Conservation (phyloP, 2,888 invertebrate species). For the Anagyrus pseudococci region DNA sequence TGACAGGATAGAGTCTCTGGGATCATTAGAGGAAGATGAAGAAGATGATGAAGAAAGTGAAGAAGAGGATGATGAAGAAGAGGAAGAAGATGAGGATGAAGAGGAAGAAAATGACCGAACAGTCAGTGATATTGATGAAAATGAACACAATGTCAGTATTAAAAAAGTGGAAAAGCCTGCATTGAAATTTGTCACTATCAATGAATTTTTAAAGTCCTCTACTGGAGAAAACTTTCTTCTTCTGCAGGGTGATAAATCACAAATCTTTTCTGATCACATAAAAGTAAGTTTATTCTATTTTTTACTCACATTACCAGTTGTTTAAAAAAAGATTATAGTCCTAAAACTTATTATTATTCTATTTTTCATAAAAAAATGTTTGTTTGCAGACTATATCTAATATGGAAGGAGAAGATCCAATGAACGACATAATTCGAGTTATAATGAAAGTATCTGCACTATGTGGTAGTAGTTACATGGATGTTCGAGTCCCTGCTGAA, state of each 20-base stretch:
- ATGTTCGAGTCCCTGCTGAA: conserved; percentile 62
- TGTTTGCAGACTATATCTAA: conserved; percentile 45
- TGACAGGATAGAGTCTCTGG: conserved; percentile 65
- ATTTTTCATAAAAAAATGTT: neutral
- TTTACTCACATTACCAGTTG: neutral
- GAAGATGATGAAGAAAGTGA: conserved; percentile 64
- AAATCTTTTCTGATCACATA: conserved; percentile 49
- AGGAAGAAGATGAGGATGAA: conserved; percentile 51
- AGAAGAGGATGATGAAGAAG: conserved; percentile 48
- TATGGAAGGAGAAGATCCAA: conserved; percentile 38
- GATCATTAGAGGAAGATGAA: conserved; percentile 71
- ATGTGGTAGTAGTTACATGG: conserved; percentile 65
- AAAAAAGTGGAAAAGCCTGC: conserved; percentile 40
- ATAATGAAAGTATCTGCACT: conserved; percentile 67
- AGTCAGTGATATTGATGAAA: conserved; percentile 43
- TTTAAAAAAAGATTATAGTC: conserved; percentile 5
- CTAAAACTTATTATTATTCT: neutral
- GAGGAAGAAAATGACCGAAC: conserved; percentile 40
- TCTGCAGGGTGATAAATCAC: conserved; percentile 58
- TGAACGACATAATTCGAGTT: conserved; percentile 60
- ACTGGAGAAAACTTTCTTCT: conserved; percentile 63
- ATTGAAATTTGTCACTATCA: conserved; percentile 50
- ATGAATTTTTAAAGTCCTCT: conserved; percentile 63
- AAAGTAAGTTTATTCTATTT: conserved; percentile 44
- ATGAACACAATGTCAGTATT: conserved; percentile 45